Conservation (phyloP, 1,140 invertebrate species). For the Drosophila parvula region DNA sequence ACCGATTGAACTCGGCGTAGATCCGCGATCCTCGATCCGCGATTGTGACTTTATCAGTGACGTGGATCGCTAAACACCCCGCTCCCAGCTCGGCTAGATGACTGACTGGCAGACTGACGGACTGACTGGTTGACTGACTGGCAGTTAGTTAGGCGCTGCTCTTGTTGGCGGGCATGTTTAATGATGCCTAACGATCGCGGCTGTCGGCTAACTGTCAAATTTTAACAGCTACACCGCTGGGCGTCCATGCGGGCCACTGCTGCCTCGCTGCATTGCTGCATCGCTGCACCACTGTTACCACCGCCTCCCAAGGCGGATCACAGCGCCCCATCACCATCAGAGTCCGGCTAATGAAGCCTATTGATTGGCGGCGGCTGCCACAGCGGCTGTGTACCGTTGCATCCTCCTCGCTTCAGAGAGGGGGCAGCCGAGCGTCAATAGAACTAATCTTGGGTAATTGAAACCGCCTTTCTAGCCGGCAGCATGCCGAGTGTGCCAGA, state of each 20-base stretch:
- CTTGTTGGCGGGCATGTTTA: constrained; percentile 59
- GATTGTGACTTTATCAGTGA: constrained; percentile 51
- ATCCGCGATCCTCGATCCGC: constrained; percentile 32
- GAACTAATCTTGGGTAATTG: constrained; percentile 60
- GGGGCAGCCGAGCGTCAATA: constrained; percentile 45
- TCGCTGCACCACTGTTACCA: constrained; percentile 6
- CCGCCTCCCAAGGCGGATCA: constrained; percentile 44
- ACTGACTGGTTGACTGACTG: constrained; percentile 21
- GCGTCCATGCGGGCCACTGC: constrained; percentile 45
- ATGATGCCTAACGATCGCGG: constrained; percentile 63
- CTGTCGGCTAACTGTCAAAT: constrained; percentile 68
- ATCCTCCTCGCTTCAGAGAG: constrained; percentile 4
- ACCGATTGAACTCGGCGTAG: constrained; percentile 22
- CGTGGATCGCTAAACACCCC: constrained; percentile 52
- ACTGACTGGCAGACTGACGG: constrained; percentile 1
- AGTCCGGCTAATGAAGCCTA: constrained; percentile 53
- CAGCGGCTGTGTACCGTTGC: constrained; percentile 26
- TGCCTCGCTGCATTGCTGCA: background rate
- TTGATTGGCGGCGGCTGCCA: constrained; percentile 29
- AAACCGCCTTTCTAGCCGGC: constrained; percentile 57
- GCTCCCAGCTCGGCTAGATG: constrained; percentile 34
- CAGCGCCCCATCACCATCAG: background rate
- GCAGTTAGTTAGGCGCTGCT: constrained; percentile 42
- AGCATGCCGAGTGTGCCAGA: constrained; percentile 34
- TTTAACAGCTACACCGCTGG: constrained; percentile 61